Conservation (phyloP, 2,888 invertebrate species). For the Lasius fuliginosus region DNA sequence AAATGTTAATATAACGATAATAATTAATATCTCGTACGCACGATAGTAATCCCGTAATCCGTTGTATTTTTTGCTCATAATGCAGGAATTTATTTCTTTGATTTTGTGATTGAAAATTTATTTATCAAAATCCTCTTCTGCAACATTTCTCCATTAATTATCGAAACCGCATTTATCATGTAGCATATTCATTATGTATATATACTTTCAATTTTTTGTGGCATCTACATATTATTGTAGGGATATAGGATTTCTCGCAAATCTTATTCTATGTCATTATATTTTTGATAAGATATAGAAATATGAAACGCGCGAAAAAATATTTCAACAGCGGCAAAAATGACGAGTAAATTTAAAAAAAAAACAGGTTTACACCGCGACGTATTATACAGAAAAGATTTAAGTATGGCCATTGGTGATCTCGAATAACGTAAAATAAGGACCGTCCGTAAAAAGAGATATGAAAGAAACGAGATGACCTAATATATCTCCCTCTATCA, state of each 20-base stretch:
- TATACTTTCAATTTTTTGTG: background rate
- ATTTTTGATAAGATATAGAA: constrained; percentile 2
- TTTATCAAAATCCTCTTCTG: constrained; percentile 34
- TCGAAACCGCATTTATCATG: constrained; percentile 7
- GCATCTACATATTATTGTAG: background rate
- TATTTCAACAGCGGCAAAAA: background rate
- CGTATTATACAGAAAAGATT: background rate
- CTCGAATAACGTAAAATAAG: background rate
- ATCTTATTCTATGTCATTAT: background rate
- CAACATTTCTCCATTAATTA: constrained; percentile 43
- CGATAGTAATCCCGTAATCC: constrained; percentile 34
- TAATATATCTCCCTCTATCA: background rate
- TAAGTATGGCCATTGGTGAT: background rate
- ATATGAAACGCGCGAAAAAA: background rate
- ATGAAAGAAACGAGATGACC: background rate
- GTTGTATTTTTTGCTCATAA: constrained; percentile 14
- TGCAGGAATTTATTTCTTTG: constrained; percentile 20
- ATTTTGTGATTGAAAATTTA: constrained; percentile 35
- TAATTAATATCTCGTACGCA: constrained; percentile 30
- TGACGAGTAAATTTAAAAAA: background rate
- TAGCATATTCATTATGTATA: background rate
- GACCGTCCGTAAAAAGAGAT: background rate
- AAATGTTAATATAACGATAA: constrained; percentile 34
- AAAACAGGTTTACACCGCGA: background rate
- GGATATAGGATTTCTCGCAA: background rate